Conservation (phyloP, 2,888 invertebrate species). For the Unio pictorum region DNA sequence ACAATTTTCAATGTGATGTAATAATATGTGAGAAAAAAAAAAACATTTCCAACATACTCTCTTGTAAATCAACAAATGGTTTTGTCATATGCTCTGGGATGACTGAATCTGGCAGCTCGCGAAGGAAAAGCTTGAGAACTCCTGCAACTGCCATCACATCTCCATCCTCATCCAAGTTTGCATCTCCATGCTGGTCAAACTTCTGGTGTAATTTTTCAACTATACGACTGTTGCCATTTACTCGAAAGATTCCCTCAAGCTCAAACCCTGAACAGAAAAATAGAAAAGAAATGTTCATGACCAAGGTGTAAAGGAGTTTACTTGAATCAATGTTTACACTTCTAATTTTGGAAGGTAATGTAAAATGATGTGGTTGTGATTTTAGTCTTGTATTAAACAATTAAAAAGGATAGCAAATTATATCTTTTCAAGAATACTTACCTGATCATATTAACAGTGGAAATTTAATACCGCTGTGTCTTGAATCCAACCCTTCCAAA, state of each 20-base stretch:
- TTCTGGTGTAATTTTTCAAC: slow-evolving; percentile 74
- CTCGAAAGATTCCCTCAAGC: slow-evolving; percentile 74
- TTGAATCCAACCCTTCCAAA: no score
- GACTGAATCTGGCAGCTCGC: slow-evolving; percentile 74
- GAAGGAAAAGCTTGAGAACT: slow-evolving; percentile 75
- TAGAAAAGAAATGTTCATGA: background rate
- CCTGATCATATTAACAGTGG: no score
- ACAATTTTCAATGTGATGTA: background rate
- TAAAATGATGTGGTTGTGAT: no score
- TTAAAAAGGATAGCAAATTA: no score
- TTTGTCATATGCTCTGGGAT: slow-evolving; percentile 71
- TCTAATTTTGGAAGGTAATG: no score
- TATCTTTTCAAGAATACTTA: no score
- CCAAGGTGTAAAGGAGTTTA: no score
- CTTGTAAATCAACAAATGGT: slow-evolving; percentile 67
- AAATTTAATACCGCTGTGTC: no score
- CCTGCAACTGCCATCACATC: slow-evolving; percentile 76
- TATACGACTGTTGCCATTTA: slow-evolving; percentile 75
- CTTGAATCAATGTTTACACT: no score
- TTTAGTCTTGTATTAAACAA: no score
- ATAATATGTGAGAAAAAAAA: background rate
- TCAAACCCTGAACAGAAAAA: slow-evolving; percentile 68
- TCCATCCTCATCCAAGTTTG: slow-evolving; percentile 73
- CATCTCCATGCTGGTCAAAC: slow-evolving; percentile 76
- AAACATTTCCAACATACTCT: slow-evolving; percentile 52